phyloP scores from a whole-genome alignment of 2,113 vertebrate genomes.

The Bujurquina vittata region DNA sequence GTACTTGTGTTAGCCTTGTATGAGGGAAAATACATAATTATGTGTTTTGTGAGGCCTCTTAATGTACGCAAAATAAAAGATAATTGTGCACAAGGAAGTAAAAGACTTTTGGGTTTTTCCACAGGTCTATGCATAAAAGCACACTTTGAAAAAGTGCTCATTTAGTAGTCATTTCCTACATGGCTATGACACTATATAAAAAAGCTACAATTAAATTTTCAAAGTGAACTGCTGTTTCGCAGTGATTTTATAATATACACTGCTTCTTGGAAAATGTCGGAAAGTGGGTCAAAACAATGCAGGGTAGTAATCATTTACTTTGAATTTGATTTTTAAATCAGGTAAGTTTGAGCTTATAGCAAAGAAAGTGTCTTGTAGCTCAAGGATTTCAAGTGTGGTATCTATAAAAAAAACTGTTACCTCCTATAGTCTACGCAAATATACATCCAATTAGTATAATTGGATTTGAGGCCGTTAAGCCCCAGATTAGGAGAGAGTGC shows the following conservation, averaged over 20 bases:
- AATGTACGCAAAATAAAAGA: constrained; percentile 7
- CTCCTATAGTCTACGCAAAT: constrained; percentile 57
- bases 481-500: constrained; percentile 71
- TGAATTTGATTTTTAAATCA: neutral
- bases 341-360: neutral
- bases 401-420: constrained; percentile 58
- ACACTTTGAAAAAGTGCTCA: neutral
- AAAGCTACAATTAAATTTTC: constrained; percentile 14
- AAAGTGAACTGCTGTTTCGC: neutral
- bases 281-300: neutral
- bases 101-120: neutral
- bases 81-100: neutral
- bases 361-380: neutral
- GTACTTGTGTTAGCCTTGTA: constrained; percentile 25
- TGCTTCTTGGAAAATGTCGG: constrained; percentile 2
- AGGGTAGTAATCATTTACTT: neutral
- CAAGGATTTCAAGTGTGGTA: constrained; percentile 1
- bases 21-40: constrained; percentile 9
- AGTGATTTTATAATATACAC: neutral
- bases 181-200: neutral
- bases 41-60: neutral
- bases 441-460: constrained; percentile 75
- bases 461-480: constrained; percentile 72
- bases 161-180: neutral
- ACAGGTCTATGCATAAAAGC: neutral